Base-by-base conservation (phyloP, 64 coral and sea anemone species). In the Platygyra sinensis region DNA sequence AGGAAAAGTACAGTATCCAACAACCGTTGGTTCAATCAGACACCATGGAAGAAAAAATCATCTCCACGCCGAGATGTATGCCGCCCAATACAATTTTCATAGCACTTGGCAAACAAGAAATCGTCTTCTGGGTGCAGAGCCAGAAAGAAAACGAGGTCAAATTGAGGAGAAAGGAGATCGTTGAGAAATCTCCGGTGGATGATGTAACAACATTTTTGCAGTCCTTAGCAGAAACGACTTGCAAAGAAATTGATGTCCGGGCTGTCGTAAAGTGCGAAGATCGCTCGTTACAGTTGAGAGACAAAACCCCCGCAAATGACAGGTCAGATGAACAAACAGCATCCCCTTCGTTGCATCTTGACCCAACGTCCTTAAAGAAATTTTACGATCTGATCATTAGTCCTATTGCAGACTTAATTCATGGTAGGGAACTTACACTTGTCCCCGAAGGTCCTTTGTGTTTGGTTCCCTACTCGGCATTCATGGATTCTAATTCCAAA, bases 381-480 rank as follows among this genome's bases (percentile, higher is more conserved):
- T 36, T 75, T 30, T 75, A 75, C 19, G 33, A 75, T 31, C 3
- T 75, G 10, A 19, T 29, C 12, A 12, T 75, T 18, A 20, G 33
- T 20, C 30, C 73, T 8, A 20, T 75, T 30, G 30, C 73, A 20
- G 33, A 75, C 33, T 42, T 75, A 13, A 20, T 42, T 16, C 25
- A 20, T 42, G 33, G 33, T 19, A 33, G 46, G 10, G 73, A 75
- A 20, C 30, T 75, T 39, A 36, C 38, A 31, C 11, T 75, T 38
- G 30, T 75, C 4, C 73, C 73, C 0, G 73, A 75, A 36, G 73
- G 73, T 19, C 30, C 60, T 20, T 24, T 86, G 39, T 71, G 49
- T 15, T 51, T 72, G 83, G 65, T 73, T n/a, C 83, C 83, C 3
- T 86, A 25, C n/a, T 67, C 67, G 20, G 83, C 83, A 51, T 72